Evolutionary conservation across 1,140 invertebrate genomes (phyloP).

Genomic region (Macrobrachium nipponense): DNA sequence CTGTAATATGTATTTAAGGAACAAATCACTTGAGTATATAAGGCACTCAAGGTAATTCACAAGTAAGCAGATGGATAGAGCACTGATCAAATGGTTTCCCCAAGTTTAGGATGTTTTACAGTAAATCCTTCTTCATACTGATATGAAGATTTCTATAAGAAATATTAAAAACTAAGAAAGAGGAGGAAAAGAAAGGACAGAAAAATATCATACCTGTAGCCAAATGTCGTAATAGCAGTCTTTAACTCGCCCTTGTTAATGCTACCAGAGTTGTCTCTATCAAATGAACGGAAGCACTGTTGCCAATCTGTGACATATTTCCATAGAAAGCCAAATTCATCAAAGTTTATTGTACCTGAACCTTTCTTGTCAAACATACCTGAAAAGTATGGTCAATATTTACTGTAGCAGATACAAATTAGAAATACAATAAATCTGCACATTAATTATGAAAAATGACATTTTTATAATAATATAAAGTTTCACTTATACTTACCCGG

Average conservation of each 20-base stretch:
- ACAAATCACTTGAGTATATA: no score
- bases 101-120: no score
- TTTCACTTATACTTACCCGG: no score
- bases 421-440: not conserved
- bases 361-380: conserved; percentile 97
- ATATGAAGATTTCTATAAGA: no score
- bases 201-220: conserved; percentile 74
- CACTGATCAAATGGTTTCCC: no score
- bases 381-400: conserved; percentile 68
- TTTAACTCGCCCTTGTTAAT: conserved; percentile 93
- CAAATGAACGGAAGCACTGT: conserved; percentile 93
- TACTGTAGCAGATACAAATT: not conserved
- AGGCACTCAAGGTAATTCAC: no score
- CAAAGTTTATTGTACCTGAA: conserved; percentile 90
- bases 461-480: no score
- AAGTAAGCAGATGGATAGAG: no score
- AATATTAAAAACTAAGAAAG: no score
- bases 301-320: conserved; percentile 96
- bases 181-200: not conserved
- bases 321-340: conserved; percentile 96
- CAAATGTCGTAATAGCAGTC: conserved; percentile 90
- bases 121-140: no score
- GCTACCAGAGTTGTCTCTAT: conserved; percentile 94
- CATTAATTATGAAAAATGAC: no score
- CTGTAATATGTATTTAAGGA: no score